Percentiles rank a stretch among this genome's conserved stretches.
phyloP scores from a whole-genome alignment of 1,140 invertebrate genomes.

The Pygmarrhopalites habei region DNA sequence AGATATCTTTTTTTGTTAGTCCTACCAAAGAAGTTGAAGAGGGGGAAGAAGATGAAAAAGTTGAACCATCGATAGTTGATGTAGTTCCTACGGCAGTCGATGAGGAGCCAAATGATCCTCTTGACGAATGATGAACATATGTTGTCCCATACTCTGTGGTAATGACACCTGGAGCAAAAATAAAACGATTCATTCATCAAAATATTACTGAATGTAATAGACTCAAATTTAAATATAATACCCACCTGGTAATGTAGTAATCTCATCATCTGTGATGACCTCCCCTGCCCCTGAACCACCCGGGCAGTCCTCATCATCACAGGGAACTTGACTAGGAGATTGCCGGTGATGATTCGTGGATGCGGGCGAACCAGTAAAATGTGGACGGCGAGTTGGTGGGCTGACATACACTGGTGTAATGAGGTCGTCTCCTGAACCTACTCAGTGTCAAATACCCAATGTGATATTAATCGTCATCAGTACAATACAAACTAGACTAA shows the following conservation, averaged over 20 bases:
- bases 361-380: too few species aligned
- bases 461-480: too few species aligned
- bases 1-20: too few species aligned
- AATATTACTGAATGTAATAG: too few species aligned
- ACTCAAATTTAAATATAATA: too few species aligned
- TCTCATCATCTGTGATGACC: constrained; percentile 41
- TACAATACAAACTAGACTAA: too few species aligned
- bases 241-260: constrained; percentile 1
- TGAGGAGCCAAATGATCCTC: neutral
- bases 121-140: neutral
- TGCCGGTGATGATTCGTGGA: constrained; percentile 43
- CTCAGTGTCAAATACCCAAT: too few species aligned
- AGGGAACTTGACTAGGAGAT: constrained; percentile 2
- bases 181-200: too few species aligned
- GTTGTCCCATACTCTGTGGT: constrained; percentile 3
- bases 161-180: too few species aligned
- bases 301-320: constrained; percentile 55
- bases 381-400: constrained; percentile 60
- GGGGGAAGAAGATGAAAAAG: neutral
- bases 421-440: constrained; percentile 65
- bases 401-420: constrained; percentile 87
- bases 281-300: constrained; percentile 21
- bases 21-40: neutral
- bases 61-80: neutral
- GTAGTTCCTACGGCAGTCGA: neutral